Base-by-base conservation (phyloP, 2,888 invertebrate genomes). In the Odontothrips loti region DNA sequence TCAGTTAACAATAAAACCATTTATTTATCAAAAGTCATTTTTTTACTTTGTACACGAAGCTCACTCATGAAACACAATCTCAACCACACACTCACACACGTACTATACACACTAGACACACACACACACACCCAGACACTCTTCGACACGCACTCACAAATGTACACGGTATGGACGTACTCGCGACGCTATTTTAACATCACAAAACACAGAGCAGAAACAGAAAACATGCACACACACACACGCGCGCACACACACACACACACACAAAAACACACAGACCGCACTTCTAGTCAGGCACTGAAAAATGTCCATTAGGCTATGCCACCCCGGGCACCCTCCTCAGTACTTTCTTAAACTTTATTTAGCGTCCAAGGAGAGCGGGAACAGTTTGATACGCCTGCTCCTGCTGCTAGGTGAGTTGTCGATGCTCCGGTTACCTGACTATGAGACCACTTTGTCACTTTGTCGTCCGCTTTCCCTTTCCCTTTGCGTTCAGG, bases 21-120 rank as follows among this genome's bases (percentile, higher is more conserved):
- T 75, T 75, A 75, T 75, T 75, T 75, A 75, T 75, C 23, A 75
- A 75, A 75, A 75, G 68, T 75, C 68, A 75, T 75, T 27, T 75
- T 43, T 43, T 43, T 27, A 12, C 68, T 75, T 75, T 75, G 68
- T 75, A 75, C 68, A 75, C 23, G n/a, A 75, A 75, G 58, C 58
- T 58, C 58, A 68, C 9, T 75, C 68, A 23, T 27, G 9, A 1
- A 27, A 27, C 68, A 75, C 68, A 75, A 1, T 27, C 15, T 58
- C 17, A 58, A 6, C 20, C 58, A 58, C 58, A 15, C 68, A 75
- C 68, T 12, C 68, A 68, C 68, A 23, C 1, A 68, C 68, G 11
- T 68, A 1, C 51, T n/a, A 58, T 58, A 58, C 58, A 58, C 68
- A 23, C 68, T 20, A 10, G 0, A 8, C 1, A n/a, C n/a, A n/a